phyloP scores from a whole-genome alignment of 2,888 invertebrate genomes.

The Escarpia spicata region DNA sequence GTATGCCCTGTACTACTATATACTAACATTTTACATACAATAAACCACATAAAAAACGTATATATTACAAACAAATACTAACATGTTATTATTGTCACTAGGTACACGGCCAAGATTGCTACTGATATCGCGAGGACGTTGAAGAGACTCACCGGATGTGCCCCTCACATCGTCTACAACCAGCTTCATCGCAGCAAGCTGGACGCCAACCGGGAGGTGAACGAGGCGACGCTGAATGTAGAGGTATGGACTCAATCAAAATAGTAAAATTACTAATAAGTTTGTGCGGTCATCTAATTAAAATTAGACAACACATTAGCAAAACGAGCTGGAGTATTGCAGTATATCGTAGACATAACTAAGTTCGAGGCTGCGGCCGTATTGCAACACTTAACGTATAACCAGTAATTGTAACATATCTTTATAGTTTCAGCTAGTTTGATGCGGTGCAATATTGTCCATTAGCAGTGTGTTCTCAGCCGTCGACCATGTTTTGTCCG shows the following conservation, averaged over 20 bases:
- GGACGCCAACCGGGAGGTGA: conserved; percentile 38
- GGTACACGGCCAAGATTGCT: conserved; percentile 8
- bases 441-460: too few species aligned
- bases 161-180: conserved; percentile 38
- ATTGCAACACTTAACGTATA: too few species aligned
- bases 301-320: too few species aligned
- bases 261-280: not conserved
- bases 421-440: too few species aligned
- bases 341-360: too few species aligned
- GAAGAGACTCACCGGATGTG: conserved; percentile 26
- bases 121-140: conserved; percentile 27
- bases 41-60: not conserved
- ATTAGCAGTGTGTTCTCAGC: too few species aligned
- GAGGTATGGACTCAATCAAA: not conserved
- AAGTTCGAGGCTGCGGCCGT: too few species aligned
- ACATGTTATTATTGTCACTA: not conserved
- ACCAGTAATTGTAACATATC: too few species aligned
- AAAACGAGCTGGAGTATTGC: too few species aligned
- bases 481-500: too few species aligned
- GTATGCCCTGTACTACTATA: not conserved
- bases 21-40: not conserved
- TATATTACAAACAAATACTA: not conserved
- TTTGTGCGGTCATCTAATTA: too few species aligned
- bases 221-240: conserved; percentile 32
- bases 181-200: conserved; percentile 39